Evolutionary conservation across 2,113 vertebrate genomes (phyloP).

Genomic region (Gobio gobio): DNA sequence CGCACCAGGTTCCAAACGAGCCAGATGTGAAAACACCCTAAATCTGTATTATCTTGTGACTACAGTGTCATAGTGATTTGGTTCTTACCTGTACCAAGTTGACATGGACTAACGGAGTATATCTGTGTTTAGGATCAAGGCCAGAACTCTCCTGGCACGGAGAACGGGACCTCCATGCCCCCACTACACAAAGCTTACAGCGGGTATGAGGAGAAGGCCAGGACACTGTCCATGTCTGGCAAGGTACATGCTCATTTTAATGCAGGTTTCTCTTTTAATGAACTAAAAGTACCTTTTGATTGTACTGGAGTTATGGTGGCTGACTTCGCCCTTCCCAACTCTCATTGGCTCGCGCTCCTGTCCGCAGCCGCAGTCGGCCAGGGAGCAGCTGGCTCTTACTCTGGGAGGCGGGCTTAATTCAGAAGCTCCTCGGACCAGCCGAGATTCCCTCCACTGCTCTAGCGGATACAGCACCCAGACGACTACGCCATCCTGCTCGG

Average conservation of each 20-base stretch:
- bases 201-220: constrained; percentile 52
- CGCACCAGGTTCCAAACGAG: too few relatives aligned
- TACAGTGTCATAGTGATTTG: neutral
- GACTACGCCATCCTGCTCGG: constrained; percentile 84
- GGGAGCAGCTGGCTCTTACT: constrained; percentile 77
- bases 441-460: constrained; percentile 84
- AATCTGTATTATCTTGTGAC: neutral
- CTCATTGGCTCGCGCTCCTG: neutral
- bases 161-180: constrained; percentile 60
- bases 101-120: neutral
- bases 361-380: constrained; percentile 69
- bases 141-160: constrained; percentile 43
- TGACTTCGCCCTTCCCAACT: neutral
- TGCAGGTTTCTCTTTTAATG: neutral
- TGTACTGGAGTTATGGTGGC: neutral
- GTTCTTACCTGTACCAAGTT: neutral
- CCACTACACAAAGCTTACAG: constrained; percentile 55
- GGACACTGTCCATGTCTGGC: constrained; percentile 55
- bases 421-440: constrained; percentile 75
- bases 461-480: constrained; percentile 86
- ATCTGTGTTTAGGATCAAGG: constrained; percentile 58
- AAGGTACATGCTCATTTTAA: constrained; percentile 48
- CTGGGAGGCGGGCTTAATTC: constrained; percentile 71
- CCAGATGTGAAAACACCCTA: too few relatives aligned
- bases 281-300: neutral